Percentiles rank a stretch among this genome's conserved stretches.
Conservation (phyloP, 2,888 invertebrate genomes). For the Xanthorhoe designata region DNA sequence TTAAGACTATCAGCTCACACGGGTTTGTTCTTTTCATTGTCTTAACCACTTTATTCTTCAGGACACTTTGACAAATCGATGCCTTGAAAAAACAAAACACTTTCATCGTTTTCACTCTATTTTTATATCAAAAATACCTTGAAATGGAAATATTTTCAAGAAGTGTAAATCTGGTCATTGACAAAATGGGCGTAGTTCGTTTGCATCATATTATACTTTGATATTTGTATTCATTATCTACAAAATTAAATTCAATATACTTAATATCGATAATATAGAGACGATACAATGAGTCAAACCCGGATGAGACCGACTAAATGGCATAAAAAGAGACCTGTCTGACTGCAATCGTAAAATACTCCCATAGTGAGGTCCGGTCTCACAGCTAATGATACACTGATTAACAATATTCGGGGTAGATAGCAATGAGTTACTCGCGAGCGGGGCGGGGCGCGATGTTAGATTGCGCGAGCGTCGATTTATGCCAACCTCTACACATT, state of each 20-base stretch:
- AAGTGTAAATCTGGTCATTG: not conserved
- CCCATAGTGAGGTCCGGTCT: slow-evolving; percentile 60
- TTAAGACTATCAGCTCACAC: slow-evolving; percentile 56
- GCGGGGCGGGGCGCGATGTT: slow-evolving; percentile 69
- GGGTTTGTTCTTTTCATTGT: slow-evolving; percentile 28
- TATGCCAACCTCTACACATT: slow-evolving; percentile 82
- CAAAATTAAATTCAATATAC: not conserved
- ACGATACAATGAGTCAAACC: not conserved
- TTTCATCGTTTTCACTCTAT: not conserved
- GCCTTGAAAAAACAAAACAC: not conserved
- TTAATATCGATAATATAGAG: not conserved
- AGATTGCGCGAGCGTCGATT: slow-evolving; percentile 79
- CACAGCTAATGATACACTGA: slow-evolving; percentile 82
- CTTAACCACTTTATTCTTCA: slow-evolving; percentile 1
- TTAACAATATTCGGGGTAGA: slow-evolving; percentile 85
- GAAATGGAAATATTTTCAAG: not conserved
- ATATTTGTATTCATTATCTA: not conserved
- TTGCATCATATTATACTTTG: not conserved
- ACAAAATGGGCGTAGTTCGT: not conserved
- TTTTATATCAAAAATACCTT: too few relatives aligned
- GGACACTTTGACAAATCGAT: not conserved
- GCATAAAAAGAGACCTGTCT: slow-evolving; percentile 2
- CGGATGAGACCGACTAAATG: not conserved
- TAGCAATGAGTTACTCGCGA: slow-evolving; percentile 80
- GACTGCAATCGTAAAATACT: slow-evolving; percentile 26